Evolutionary conservation across 2,888 invertebrate species (phyloP).

Genomic region (Strigamia maritima): DNA sequence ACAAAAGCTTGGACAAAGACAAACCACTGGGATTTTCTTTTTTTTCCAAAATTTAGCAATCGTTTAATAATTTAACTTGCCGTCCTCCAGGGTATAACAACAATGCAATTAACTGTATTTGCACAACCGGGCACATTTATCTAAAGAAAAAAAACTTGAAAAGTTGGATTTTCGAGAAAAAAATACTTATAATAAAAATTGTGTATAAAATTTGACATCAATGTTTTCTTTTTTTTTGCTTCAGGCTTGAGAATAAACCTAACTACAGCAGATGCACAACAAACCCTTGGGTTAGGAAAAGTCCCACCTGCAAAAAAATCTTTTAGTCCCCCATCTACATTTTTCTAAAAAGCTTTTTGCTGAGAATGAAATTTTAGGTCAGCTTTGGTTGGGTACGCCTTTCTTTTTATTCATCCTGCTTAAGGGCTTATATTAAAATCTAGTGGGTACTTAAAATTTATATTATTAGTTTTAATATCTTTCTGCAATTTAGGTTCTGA

Average conservation of each 20-base stretch:
- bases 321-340: not conserved
- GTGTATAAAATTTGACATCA: not conserved
- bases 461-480: not conserved
- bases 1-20: not conserved
- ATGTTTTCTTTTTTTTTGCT: not conserved
- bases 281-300: constrained; percentile 1
- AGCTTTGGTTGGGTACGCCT: not conserved
- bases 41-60: not conserved
- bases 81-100: not conserved
- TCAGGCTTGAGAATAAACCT: constrained; percentile 1
- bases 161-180: too few relatives aligned
- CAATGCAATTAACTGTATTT: not conserved
- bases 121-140: not conserved
- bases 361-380: not conserved
- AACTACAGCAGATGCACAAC: constrained; percentile 10
- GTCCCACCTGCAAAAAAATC: constrained; percentile 2
- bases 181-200: not conserved
- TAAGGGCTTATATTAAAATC: not conserved
- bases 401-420: not conserved
- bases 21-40: not conserved
- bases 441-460: not conserved
- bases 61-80: not conserved
- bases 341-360: not conserved
- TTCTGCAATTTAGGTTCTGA: not conserved
- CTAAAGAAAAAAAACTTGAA: not conserved